phyloP scores from a whole-genome alignment of 2,888 invertebrate genomes.

The Drosophila acutilabella region DNA sequence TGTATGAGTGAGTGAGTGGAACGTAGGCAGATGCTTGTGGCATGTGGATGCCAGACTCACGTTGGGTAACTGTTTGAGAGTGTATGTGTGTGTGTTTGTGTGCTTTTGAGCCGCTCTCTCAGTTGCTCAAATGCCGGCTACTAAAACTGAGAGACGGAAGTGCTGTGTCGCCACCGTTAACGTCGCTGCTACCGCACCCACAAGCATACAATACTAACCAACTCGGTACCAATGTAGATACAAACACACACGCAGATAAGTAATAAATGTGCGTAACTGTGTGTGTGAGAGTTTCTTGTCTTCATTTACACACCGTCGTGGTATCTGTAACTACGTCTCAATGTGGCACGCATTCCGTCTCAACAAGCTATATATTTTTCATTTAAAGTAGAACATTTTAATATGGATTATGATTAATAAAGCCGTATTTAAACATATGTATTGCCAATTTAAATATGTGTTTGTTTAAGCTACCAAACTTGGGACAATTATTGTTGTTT shows the following conservation, averaged over 20 bases:
- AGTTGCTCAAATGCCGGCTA: slow-evolving; percentile 60
- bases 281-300: slow-evolving; percentile 4
- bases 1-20: slow-evolving; percentile 55
- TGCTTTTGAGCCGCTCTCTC: slow-evolving; percentile 36
- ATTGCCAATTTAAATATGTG: background rate
- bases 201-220: slow-evolving; percentile 27
- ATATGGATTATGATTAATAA: background rate
- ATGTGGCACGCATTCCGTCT: slow-evolving; percentile 35
- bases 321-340: slow-evolving; percentile 11
- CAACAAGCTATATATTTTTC: slow-evolving; percentile 27
- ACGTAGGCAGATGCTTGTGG: slow-evolving; percentile 54
- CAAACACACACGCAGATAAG: slow-evolving; percentile 8
- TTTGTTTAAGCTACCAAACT: slow-evolving; percentile 18
- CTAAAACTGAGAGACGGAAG: slow-evolving; percentile 66
- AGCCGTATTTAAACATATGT: slow-evolving; percentile 1
- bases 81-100: slow-evolving; percentile 10
- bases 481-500: slow-evolving; percentile 11
- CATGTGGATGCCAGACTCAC: slow-evolving; percentile 67
- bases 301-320: slow-evolving; percentile 14
- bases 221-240: slow-evolving; percentile 19
- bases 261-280: background rate
- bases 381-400: background rate
- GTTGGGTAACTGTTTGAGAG: slow-evolving; percentile 23
- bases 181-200: slow-evolving; percentile 60
- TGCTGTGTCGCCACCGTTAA: slow-evolving; percentile 43